Conservation (phyloP, 37 sponge, comb jelly and placozoan species). For the Theonella swinhoei region DNA sequence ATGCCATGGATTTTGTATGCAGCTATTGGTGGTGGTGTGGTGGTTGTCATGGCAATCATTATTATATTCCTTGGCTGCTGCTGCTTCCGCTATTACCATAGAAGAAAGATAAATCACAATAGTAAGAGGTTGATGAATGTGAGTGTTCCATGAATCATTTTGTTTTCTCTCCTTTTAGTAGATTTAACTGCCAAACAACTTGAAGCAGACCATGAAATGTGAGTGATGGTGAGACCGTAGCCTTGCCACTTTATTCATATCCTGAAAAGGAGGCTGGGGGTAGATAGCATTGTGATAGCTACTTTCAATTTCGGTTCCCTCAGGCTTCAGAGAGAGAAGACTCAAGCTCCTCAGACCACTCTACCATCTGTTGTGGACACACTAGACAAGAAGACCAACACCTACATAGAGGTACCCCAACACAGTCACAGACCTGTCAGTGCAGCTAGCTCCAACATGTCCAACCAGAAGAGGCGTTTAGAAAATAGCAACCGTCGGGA, state of each 20-base stretch:
- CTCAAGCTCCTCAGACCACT: neutral
- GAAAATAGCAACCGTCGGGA: neutral
- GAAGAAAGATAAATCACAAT: too few species aligned
- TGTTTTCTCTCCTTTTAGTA: too few species aligned
- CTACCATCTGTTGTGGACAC: neutral
- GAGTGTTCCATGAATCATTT: too few species aligned
- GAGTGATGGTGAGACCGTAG: too few species aligned
- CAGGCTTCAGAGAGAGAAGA: neutral
- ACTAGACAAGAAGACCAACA: neutral
- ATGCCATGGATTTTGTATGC: neutral
- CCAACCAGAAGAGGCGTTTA: neutral
- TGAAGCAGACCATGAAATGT: too few species aligned
- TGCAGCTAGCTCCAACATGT: neutral
- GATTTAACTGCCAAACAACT: too few species aligned
- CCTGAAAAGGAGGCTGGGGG: neutral
- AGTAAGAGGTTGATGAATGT: neutral
- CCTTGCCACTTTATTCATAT: too few species aligned
- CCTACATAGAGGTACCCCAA: neutral
- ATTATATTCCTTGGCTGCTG: neutral
- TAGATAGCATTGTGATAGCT: too few species aligned
- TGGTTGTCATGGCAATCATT: neutral
- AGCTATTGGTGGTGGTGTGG: neutral
- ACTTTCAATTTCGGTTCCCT: too few species aligned
- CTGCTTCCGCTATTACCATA: neutral
- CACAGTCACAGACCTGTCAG: neutral